A percentile compares a stretch with the other conserved stretches of the same genome.
These are phyloP conservation scores for Drosophila auraria DNA, from an alignment of 1,140 invertebrate species.

Conservation along the genomic window DNA sequence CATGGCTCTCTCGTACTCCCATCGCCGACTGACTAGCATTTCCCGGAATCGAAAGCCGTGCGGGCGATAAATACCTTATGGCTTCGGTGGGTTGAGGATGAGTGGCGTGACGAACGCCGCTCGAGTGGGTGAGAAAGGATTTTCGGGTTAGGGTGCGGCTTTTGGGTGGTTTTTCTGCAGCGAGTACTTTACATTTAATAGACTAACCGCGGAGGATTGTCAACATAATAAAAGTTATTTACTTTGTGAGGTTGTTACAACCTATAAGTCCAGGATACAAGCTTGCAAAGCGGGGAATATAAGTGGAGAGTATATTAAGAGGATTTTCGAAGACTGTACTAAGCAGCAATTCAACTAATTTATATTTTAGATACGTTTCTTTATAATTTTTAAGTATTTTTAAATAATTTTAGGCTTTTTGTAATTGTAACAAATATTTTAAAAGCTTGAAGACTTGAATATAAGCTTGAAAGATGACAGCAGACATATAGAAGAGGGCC, in stretches of 20 bases:
- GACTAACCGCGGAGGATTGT: conserved; percentile 4
- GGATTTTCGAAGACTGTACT: background rate
- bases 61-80: conserved; percentile 48
- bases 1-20: conserved; percentile 8
- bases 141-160: background rate
- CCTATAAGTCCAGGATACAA: conserved; percentile 4
- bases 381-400: too few species aligned
- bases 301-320: too few species aligned
- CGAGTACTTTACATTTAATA: conserved; percentile 33
- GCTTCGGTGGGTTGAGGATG: conserved; percentile 7
- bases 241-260: background rate
- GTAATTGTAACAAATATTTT: too few species aligned
- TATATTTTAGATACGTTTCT: too few species aligned
- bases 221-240: conserved; percentile 1
- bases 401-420: too few species aligned
- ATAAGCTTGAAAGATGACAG: too few species aligned
- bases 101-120: conserved; percentile 44
- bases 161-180: background rate
- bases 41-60: conserved; percentile 45
- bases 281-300: background rate
- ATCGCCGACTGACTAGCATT: conserved; percentile 9
- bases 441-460: too few species aligned
- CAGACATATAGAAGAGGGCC: too few species aligned
- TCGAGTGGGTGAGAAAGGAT: conserved; percentile 57
- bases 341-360: too few species aligned